Evolutionary conservation across 2,113 vertebrate genomes (phyloP).

Genomic region (Rhea americana): DNA sequence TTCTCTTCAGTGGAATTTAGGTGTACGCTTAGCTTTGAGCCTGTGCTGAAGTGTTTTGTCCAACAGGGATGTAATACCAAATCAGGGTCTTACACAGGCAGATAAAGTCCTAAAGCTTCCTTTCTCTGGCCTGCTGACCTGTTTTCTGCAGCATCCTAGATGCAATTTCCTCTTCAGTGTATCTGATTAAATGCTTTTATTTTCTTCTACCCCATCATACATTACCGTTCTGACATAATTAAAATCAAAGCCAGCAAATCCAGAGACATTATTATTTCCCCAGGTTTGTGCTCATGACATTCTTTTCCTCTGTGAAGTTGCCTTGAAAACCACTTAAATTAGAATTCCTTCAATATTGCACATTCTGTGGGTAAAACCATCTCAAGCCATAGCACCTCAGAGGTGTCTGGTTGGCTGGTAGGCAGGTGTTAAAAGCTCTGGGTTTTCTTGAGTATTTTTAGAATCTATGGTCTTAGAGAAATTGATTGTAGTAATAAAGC

Average conservation of each 20-base stretch:
- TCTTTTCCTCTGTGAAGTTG: background rate
- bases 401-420: background rate
- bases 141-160: background rate
- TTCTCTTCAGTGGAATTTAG: background rate
- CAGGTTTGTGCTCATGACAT: background rate
- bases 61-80: background rate
- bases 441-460: background rate
- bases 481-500: background rate
- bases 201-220: background rate
- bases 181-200: background rate
- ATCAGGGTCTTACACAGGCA: background rate
- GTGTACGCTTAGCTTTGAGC: background rate
- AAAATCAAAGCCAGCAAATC: background rate
- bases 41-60: background rate
- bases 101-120: background rate
- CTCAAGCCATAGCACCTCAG: background rate
- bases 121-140: background rate
- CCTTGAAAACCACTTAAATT: slow-evolving; percentile 7
- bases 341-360: background rate
- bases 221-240: background rate
- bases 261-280: background rate
- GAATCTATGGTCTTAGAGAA: background rate
- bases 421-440: background rate
- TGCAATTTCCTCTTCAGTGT: background rate
- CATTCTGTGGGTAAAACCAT: background rate